A percentile compares a stretch with the other conserved stretches of the same genome.
phyloP scores from a whole-genome alignment of 2,888 invertebrate genomes.

The Linyphia triangularis region DNA sequence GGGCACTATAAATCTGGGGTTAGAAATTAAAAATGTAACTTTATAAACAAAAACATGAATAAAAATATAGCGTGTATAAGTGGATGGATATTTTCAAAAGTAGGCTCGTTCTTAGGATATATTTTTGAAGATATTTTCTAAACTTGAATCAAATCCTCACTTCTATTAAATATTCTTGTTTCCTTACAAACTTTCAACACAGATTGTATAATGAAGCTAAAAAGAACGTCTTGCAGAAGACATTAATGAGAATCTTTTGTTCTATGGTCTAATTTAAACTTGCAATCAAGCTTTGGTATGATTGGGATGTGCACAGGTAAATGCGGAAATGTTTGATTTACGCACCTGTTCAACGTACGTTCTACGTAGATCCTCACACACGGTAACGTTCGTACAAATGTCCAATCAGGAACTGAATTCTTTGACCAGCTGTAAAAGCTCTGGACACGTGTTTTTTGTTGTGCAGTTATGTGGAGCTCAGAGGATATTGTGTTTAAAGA shows the following conservation, averaged over 20 bases:
- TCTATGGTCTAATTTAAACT: slow-evolving; percentile 22
- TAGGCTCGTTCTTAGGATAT: too few relatives aligned
- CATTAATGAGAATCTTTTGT: slow-evolving; percentile 2
- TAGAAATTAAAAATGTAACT: too few relatives aligned
- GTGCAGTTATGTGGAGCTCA: slow-evolving; percentile 42
- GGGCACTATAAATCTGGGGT: too few relatives aligned
- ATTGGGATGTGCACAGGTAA: slow-evolving; percentile 48
- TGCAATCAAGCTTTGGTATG: slow-evolving; percentile 30
- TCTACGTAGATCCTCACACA: slow-evolving; percentile 37
- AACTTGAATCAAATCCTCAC: too few relatives aligned
- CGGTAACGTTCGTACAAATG: slow-evolving; percentile 11
- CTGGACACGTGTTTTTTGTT: slow-evolving; percentile 40
- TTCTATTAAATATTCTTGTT: too few relatives aligned
- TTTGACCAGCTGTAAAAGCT: slow-evolving; percentile 59
- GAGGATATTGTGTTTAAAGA: slow-evolving; percentile 23
- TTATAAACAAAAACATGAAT: too few relatives aligned
- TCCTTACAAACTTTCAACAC: neutral
- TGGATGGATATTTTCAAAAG: too few relatives aligned
- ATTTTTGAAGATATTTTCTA: too few relatives aligned
- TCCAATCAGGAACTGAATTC: slow-evolving; percentile 44
- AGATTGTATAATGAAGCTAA: neutral
- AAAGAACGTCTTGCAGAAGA: neutral
- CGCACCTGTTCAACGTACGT: slow-evolving; percentile 54
- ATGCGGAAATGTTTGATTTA: slow-evolving; percentile 67
- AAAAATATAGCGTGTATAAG: too few relatives aligned